Base-by-base conservation (phyloP, 2,113 vertebrate genomes). In the Paradoxurus hermaphroditus region DNA sequence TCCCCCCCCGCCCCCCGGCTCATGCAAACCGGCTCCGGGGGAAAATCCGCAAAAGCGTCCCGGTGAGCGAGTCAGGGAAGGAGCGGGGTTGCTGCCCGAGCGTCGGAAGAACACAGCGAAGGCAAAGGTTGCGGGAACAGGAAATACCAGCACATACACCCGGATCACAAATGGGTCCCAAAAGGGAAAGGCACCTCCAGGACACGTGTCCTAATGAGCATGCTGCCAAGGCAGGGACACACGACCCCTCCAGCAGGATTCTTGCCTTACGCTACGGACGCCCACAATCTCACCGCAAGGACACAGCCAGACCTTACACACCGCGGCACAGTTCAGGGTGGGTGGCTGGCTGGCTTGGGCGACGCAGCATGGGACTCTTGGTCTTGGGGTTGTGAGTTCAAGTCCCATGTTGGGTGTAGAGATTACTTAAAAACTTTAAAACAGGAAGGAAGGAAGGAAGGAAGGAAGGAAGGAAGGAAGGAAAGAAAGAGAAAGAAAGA, bases 131-230 rank as follows among this genome's bases (percentile, higher is more conserved):
- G 21, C 31, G 11, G 5, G 36, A 65, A 25, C 15, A 1, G 2
- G 65, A 44, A 51, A 49, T 13, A 21, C 34, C 18, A 53, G 44
- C 63, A 77, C 59, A 29, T 0, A 59, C 2, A 1, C 0, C 6
- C 29, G 10, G 10, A 34, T 15, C 41, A 49, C 0, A 1, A 39
- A 19, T 15, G 72, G 27, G 25, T 62, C 10, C 59, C 18, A 34
- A 15, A 68, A 19, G 46, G 31, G 46, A 56, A 46, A 49, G 46
- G 9, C 34, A 72, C 11, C 34, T 23, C 31, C 4, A 12, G 41
- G 36, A 18, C 0, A 11, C 0, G 0, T 2, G 31, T 51, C 46
- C 56, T 0, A 19, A 63, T 0, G 1, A n/a, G n/a, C n/a, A n/a
- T 2, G 6, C 34, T 8, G 6, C 56, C 21, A 16, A 18, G 4